Base-by-base conservation (phyloP, 1,140 invertebrate species). In the Drosophila sturtevanti region DNA sequence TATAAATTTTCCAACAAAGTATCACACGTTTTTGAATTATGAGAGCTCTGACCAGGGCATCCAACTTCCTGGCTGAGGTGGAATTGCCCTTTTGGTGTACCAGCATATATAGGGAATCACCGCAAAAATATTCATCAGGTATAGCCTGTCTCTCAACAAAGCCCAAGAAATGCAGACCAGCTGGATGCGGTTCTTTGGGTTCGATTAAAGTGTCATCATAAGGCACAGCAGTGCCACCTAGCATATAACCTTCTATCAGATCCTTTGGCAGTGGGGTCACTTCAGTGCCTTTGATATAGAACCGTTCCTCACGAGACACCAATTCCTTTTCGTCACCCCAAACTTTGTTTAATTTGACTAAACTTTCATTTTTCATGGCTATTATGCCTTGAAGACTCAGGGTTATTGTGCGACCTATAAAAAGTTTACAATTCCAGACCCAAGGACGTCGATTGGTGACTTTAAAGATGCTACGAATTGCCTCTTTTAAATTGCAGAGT, bases 241-340 rank as follows among this genome's bases (percentile, higher is more conserved):
- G 51, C 90, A 91, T 91, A 54, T 91, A 91, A 5, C 90, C 90
- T 27, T 81, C 52, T n/a, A 91, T 77, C 3, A 91, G 58, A n/a
- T 91, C 86, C 51, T 80, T 78, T 4, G 74, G 71, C 22, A 64
- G 2, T 1, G 79, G 78, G 2, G 74, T 68, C 0, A 91, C 55
- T 63, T 89, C 84, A 4, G 73, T 73, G 16, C 84, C 90, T 37
- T 87, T 81, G 1, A 89, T 65, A 56, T 74, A 89, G 55, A 72
- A 79, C 0, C 63, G 76, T 7, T 73, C 58, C 41, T 91, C 90
- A 2, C 90, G 84, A 2, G 61, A 51, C 4, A 91, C 71, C 1
- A n/a, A 1, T 10, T 91, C 90, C 5, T 79, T 73, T 0, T 59
- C 9, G 7, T 82, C 84, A 2, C 51, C 72, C 80, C 84, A 91